Conservation (phyloP, 2,888 invertebrate genomes). For the Reticulitermes lucifugus region DNA sequence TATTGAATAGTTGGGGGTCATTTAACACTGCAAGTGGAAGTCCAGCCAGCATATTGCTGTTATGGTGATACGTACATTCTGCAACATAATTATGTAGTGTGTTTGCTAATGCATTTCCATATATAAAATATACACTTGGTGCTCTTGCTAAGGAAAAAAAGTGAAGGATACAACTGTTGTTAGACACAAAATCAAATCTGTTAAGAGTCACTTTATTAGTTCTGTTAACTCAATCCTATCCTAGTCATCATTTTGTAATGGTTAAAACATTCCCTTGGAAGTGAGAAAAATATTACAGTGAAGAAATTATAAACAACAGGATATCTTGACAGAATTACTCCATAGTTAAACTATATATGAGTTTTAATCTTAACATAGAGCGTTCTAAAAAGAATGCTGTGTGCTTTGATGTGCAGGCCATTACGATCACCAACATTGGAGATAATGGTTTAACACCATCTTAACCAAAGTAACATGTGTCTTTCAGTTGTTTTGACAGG, state of each 20-base stretch:
- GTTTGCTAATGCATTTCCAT: neutral
- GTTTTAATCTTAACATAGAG: neutral
- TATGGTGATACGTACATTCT: constrained; percentile 2
- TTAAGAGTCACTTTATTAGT: constrained; percentile 3
- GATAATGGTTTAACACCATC: neutral
- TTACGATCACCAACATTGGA: constrained; percentile 12
- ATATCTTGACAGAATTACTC: constrained; percentile 6
- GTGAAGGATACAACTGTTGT: neutral
- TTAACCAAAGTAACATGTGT: constrained; percentile 43
- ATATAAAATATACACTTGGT: neutral
- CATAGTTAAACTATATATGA: neutral
- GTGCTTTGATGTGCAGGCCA: constrained; percentile 1
- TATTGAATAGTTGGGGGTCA: neutral
- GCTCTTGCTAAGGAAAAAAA: neutral
- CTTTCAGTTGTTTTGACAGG: constrained; percentile 35
- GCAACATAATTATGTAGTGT: constrained; percentile 24
- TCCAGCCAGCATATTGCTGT: too few relatives aligned
- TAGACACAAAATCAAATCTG: neutral
- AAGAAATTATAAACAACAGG: neutral
- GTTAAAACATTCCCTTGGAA: constrained; percentile 39
- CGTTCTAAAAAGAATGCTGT: neutral
- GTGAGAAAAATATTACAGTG: neutral
- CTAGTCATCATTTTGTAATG: constrained; percentile 32
- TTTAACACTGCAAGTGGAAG: neutral
- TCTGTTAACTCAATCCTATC: constrained; percentile 35